Evolutionary conservation across 2,797 vertebrate species (phyloP), one percentile per base, ranked within the genome.

Genomic region (Poeciliopsis paucimaculata): DNA sequence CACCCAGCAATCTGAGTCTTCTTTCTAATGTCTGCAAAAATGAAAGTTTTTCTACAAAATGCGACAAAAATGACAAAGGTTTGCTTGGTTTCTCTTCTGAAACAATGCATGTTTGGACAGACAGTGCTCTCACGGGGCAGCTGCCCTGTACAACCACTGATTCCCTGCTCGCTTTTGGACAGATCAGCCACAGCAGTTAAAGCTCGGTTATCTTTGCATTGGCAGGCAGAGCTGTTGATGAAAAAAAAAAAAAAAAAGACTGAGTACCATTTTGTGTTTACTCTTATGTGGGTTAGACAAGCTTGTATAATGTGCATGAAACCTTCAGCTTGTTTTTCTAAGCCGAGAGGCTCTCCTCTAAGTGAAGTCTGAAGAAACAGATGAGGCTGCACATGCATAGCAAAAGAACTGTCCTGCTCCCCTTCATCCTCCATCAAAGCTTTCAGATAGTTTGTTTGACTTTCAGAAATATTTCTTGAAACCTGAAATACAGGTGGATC

Each of bases 191-290:
- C 77, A 82, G 77, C 34, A 64, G 43, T 83, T 75, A 77, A 77
- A 77, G 81, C n/a, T 79, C 78, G 87, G 72, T 45, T 51, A 82
- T 86, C 79, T 86, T 84, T 66, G 77, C 12, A 28, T 39, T 80
- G 73, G 51, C 74, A 60, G 77, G 45, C 28, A 26, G n/a, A 74
- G 74, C 8, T 75, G 47, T 41, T 76, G 46, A 70, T 74, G 1
- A 8, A 41, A 41, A 41, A 39, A 45, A 45, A 45, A 45, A 45
- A 45, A 77, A 78, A 70, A 10, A 78, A 72, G 10, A 82, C 82
- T 72, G 81, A 85, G 68, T 18, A 79, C 41, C 13, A 28, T 77
- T 77, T 84, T 75, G 81, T 71, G 76, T 75, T 82, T 47, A 6
- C 83, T 45, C 47, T 77, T 82, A 83, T 51, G 79, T 62, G 78